Evolutionary conservation across 2,113 vertebrate genomes (phyloP), one percentile per base, ranked within the genome.

Genomic region (Lipophrys pholis): DNA sequence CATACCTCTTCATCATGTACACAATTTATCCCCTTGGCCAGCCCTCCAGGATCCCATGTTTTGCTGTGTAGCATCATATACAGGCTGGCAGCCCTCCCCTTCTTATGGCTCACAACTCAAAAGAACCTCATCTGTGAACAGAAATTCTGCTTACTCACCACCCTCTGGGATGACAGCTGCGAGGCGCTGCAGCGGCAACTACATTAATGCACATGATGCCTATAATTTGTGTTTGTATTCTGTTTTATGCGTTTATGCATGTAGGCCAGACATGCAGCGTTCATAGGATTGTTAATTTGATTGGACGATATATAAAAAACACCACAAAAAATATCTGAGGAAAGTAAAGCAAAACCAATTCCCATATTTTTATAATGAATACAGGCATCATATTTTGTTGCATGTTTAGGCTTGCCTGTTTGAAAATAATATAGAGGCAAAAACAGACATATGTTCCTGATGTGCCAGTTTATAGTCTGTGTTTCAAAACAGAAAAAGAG

Each of bases 71-170:
- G 66, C 54, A 54, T 41, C 69, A 74, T 42, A 45, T 30, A 17
- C 73, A 49, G 62, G 38, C 62, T 76, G 73, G 52, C 59, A 78
- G 58, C 74, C 78, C 66, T 75, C 81, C 73, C 72, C 71, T 57
- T 68, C 3, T 0, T 60, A 77, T 45, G 61, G 67, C 69, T 78
- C 62, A 56, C 50, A 54, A 73, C 69, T 83, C 65, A 74, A 82
- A 79, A 78, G 70, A 54, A 78, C 42, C 71, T 80, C 46, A 46
- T 77, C 66, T 76, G 74, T 30, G 42, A 76, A 81, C 45, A 90
- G 78, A 80, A 68, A 80, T 90, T 88, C 43, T 93, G 91, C 88
- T 91, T 90, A 90, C 89, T 93, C 92, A 93, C 87, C 85, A 88
- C 46, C 62, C 85, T 86, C 78, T 81, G 51, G 77, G 81, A 69